Evolutionary conservation across 2,888 invertebrate genomes (phyloP).

Genomic region (Tetragonisca angustula): DNA sequence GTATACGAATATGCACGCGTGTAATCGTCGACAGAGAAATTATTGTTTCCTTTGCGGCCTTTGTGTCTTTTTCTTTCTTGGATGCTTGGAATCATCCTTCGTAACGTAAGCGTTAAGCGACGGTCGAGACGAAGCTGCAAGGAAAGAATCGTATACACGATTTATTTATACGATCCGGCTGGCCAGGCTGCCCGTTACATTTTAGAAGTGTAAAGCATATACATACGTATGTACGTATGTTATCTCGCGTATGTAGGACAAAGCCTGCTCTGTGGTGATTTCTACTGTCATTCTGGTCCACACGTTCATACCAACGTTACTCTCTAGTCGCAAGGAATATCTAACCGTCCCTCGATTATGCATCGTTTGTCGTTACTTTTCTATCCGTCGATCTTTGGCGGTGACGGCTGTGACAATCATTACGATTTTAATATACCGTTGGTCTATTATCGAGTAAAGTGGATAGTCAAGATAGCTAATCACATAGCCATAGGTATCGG

Average conservation of each 20-base stretch:
- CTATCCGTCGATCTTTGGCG: neutral
- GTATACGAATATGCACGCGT: constrained; percentile 3
- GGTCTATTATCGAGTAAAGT: neutral
- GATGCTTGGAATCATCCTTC: constrained; percentile 1
- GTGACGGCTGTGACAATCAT: neutral
- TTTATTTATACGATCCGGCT: constrained; percentile 71
- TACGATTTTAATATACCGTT: no score
- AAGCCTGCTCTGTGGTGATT: constrained; percentile 61
- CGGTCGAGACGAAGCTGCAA: constrained; percentile 35
- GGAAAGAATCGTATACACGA: constrained; percentile 51
- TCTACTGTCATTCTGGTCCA: constrained; percentile 20
- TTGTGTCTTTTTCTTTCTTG: neutral
- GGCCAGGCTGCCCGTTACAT: constrained; percentile 38
- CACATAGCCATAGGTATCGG: neutral
- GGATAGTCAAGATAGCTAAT: no score
- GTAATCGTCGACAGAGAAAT: constrained; percentile 49
- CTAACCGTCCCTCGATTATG: neutral
- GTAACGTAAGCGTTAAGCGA: neutral
- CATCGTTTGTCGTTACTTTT: neutral
- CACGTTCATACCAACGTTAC: constrained; percentile 4
- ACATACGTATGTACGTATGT: neutral
- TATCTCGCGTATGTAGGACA: constrained; percentile 74
- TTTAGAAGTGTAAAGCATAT: constrained; percentile 42
- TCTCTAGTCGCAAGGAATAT: neutral
- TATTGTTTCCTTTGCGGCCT: constrained; percentile 45